phyloP scores from a whole-genome alignment of 2,113 vertebrate genomes.

The Phodopus roborovskii region DNA sequence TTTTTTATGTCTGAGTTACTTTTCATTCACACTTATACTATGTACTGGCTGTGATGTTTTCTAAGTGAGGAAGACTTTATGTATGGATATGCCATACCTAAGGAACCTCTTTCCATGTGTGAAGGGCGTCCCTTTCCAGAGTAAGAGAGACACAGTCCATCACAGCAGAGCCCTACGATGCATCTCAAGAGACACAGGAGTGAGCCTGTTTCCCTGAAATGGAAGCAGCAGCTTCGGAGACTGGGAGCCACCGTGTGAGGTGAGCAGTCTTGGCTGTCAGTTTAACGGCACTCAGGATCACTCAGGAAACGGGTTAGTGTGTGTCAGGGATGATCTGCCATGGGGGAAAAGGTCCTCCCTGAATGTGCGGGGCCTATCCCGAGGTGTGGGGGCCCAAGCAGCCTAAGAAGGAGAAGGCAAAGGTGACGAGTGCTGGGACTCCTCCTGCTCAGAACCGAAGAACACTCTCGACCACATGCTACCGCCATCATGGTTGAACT shows the following conservation, averaged over 20 bases:
- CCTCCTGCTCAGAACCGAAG: neutral
- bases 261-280: neutral
- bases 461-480: too few relatives aligned
- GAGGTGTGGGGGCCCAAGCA: neutral
- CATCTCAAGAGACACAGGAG: constrained; percentile 42
- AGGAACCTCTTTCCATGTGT: constrained; percentile 42
- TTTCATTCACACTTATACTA: neutral
- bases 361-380: neutral
- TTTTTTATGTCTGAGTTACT: neutral
- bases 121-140: constrained; percentile 58
- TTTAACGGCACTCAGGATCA: neutral
- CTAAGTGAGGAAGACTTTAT: constrained; percentile 34
- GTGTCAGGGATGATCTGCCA: neutral
- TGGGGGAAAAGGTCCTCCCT: neutral
- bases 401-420: neutral
- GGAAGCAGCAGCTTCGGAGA: constrained; percentile 45
- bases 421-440: neutral
- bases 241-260: neutral
- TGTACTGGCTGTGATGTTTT: neutral
- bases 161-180: constrained; percentile 38
- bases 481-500: neutral
- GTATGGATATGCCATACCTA: neutral
- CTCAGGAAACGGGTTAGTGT: neutral
- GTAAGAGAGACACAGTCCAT: constrained; percentile 40
- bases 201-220: neutral